These are phyloP conservation scores for Macrotus californicus DNA, from an alignment of 2,113 vertebrate genomes.

Conservation along the genomic window DNA sequence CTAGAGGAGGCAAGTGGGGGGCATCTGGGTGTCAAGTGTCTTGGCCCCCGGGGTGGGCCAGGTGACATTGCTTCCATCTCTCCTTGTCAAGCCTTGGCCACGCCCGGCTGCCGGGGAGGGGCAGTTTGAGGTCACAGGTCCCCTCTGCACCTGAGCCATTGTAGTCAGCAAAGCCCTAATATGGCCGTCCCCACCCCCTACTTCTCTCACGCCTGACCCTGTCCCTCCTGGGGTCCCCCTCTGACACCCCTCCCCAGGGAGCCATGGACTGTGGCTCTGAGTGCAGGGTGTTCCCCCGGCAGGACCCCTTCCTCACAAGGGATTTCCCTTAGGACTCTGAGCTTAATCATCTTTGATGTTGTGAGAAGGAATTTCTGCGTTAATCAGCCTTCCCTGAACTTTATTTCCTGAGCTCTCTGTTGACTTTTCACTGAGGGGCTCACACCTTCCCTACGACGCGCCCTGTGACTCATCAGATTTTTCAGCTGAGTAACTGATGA, in stretches of 20 bases:
- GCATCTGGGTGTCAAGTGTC: too few species aligned
- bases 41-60: too few species aligned
- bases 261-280: rapidly evolving
- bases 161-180: rapidly evolving
- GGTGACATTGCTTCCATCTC: rapidly evolving
- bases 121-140: rapidly evolving
- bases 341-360: not conserved
- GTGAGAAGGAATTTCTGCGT: not conserved
- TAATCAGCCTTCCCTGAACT: not conserved
- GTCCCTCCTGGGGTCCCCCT: too few species aligned
- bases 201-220: rapidly evolving
- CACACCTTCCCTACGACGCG: not conserved
- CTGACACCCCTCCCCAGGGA: not conserved
- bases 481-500: slow-evolving; percentile 29
- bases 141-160: rapidly evolving
- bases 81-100: not conserved
- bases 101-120: rapidly evolving
- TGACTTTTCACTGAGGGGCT: not conserved
- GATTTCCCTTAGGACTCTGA: rapidly evolving
- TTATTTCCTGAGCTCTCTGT: not conserved
- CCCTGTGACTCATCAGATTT: not conserved
- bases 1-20: not conserved
- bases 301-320: rapidly evolving
- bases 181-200: rapidly evolving
- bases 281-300: not conserved